Base-by-base conservation (phyloP, 1,140 invertebrate genomes). In the Nasonia vitripennis region DNA sequence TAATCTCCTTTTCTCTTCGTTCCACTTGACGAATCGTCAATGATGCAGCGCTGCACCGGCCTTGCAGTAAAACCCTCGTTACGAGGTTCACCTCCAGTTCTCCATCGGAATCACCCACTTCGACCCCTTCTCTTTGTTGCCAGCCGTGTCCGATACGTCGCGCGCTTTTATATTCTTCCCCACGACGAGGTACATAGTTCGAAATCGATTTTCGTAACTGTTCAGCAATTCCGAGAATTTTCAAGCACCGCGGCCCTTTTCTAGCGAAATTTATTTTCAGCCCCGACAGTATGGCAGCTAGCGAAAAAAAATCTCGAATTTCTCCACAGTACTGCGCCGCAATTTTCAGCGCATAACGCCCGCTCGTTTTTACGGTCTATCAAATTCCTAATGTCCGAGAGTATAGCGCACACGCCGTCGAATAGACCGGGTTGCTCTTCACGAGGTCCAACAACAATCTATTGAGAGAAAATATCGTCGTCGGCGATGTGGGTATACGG, bases 1-100 rank as follows among this genome's bases (percentile, higher is more conserved):
- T 27, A 27, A 27, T 27, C 27, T 27, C 62, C 27, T 11, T 70
- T 31, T 12, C 68, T 78, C 34, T n/a, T 6, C 74, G 4, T 1
- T 45, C 48, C 2, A n/a, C 23, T 45, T 70, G 27, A 37, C 48
- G 73, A 73, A 84, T 78, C 77, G 77, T 4, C 41, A 27, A 73
- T 71, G 10, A 73, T 79, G 45, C 41, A 2, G 10, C 17, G 5
- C 14, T 17, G 17, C 17, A 14, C 62, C n/a, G 10, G 17, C 17
- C 55, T 45, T 55, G 34, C 37, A 79, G 78, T 84, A 84, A 84
- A 80, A 84, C 48, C 73, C 68, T 84, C 77, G 74, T 84, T 79
- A 84, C 51, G 14, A 55, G 23, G 41, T 75, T 51, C 62, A 31
- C 70, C 41, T 78, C 27, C 1, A 27, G 27, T 27, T 27, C 27